Evolutionary conservation across 2,888 invertebrate genomes (phyloP).

Genomic region (Phytoseiulus persimilis): DNA sequence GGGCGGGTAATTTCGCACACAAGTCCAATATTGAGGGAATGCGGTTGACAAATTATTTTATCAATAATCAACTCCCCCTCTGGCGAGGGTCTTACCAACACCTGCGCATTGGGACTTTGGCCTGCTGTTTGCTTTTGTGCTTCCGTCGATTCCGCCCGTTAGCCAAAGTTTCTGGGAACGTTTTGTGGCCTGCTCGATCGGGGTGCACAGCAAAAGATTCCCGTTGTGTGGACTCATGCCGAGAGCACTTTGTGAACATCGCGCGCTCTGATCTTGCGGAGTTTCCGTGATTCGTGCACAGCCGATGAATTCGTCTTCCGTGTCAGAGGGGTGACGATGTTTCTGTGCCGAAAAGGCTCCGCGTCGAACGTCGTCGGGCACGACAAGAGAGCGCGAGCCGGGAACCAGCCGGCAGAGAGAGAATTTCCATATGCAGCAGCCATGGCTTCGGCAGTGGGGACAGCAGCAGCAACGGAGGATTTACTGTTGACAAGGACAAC

Average conservation of each 20-base stretch:
- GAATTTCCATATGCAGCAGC: not conserved
- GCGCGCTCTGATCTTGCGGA: too few species aligned
- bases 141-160: not conserved
- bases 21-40: not conserved
- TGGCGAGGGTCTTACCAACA: not conserved
- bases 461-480: conserved; percentile 6
- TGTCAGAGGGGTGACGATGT: not conserved
- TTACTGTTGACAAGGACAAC: conserved; percentile 37
- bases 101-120: not conserved
- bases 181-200: not conserved
- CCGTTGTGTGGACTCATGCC: not conserved
- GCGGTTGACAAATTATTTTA: conserved; percentile 11
- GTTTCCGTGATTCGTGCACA: not conserved
- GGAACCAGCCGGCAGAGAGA: not conserved
- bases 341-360: not conserved
- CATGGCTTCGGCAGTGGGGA: not conserved
- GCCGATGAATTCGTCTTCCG: not conserved
- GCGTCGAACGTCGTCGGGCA: not conserved
- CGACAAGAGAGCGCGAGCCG: not conserved
- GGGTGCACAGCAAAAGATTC: not conserved
- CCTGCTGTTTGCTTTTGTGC: not conserved
- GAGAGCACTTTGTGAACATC: not conserved
- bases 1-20: not conserved
- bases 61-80: not conserved
- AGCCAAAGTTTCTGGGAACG: not conserved